Evolutionary conservation across 2,797 vertebrate species (phyloP).

Genomic region (Ctenosaura bakeri): DNA sequence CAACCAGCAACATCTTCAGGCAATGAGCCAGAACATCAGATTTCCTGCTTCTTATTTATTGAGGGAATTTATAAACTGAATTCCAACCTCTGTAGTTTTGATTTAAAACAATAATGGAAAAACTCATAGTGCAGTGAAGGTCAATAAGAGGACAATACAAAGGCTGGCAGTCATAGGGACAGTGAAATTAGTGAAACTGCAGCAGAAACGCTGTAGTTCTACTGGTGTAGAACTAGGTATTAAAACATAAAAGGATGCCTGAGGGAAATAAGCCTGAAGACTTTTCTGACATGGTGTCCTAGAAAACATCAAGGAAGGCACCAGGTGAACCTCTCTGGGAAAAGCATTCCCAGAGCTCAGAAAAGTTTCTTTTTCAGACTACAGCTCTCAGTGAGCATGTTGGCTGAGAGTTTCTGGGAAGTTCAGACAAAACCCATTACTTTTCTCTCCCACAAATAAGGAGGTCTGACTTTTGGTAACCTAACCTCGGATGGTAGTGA

Average conservation of each 20-base stretch:
- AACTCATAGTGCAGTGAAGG: not conserved
- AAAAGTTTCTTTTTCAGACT: not conserved
- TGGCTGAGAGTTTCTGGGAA: not conserved
- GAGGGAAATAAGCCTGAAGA: not conserved
- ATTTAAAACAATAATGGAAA: not conserved
- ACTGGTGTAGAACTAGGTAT: not conserved
- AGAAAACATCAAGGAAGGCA: not conserved
- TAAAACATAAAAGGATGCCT: not conserved
- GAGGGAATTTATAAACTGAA: too few relatives aligned
- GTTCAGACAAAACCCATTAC: not conserved
- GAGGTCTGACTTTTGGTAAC: not conserved
- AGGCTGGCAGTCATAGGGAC: not conserved
- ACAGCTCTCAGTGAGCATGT: not conserved
- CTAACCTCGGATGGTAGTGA: not conserved
- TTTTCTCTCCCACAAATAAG: not conserved
- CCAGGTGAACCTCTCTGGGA: not conserved
- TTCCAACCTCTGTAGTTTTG: too few relatives aligned
- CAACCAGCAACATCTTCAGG: too few relatives aligned
- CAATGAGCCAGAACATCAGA: too few relatives aligned
- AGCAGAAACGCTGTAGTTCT: not conserved
- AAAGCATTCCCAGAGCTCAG: too few relatives aligned
- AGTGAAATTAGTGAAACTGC: not conserved
- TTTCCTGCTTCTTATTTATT: too few relatives aligned
- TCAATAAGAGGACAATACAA: not conserved
- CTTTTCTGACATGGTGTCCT: not conserved